Percentiles rank a stretch among this genome's conserved stretches.
Evolutionary conservation across 2,888 invertebrate species (phyloP).

Genomic region (Dugesia japonica): DNA sequence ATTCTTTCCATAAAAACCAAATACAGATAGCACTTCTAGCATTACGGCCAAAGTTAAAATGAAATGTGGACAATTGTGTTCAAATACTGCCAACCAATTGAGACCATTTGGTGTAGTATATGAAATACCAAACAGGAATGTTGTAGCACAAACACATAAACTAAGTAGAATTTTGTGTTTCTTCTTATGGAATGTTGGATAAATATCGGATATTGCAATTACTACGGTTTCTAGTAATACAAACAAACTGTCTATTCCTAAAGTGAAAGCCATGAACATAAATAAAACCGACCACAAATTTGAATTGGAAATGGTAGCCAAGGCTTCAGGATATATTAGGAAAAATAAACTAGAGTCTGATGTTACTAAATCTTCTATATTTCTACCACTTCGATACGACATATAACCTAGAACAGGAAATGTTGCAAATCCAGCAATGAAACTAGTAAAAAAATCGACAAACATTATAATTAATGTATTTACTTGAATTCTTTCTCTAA

Average conservation of each 20-base stretch:
- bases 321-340: background rate
- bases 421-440: background rate
- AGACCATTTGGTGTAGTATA: background rate
- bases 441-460: background rate
- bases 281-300: background rate
- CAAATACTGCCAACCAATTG: background rate
- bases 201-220: background rate
- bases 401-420: background rate
- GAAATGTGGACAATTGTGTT: background rate
- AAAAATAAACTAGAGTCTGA: background rate
- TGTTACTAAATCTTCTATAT: background rate
- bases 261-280: background rate
- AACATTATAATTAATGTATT: background rate
- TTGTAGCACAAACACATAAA: background rate
- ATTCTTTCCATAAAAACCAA: background rate
- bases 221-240: slow-evolving; percentile 61
- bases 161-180: background rate
- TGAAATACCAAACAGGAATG: background rate
- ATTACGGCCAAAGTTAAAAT: background rate
- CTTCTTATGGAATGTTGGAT: background rate
- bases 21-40: background rate
- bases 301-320: background rate
- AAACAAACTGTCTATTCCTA: slow-evolving; percentile 56
- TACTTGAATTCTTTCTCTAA: too few species aligned
- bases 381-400: background rate